Conservation (phyloP, 1,140 invertebrate genomes). For the Goniozus legneri region DNA sequence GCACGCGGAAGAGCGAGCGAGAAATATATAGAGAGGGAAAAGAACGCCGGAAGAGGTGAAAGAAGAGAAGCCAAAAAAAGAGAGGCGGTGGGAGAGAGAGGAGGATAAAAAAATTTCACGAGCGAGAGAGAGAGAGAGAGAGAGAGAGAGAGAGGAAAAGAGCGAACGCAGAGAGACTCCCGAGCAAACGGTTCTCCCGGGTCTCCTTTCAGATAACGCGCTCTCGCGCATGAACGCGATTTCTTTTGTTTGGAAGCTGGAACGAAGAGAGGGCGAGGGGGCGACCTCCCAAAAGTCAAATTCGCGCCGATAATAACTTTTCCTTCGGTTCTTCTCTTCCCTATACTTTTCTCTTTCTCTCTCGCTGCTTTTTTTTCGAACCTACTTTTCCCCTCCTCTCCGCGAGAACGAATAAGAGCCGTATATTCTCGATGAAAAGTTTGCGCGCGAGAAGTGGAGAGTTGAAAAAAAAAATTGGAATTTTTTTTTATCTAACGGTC, state of each 20-base stretch:
- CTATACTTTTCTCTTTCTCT: neutral
- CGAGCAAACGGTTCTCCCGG: conserved; percentile 17
- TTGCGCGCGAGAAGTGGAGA: no score
- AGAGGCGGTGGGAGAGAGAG: conserved; percentile 10
- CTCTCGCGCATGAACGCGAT: no score
- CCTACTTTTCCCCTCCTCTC: no score
- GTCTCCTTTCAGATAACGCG: conserved; percentile 33
- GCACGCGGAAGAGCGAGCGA: no score
- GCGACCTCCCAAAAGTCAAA: conserved; percentile 26
- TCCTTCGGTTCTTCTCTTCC: neutral
- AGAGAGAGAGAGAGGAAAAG: conserved; percentile 5
- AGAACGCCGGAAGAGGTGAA: neutral
- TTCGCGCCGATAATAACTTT: conserved; percentile 36
- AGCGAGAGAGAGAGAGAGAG: conserved; percentile 5
- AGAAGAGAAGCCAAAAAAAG: conserved; percentile 1
- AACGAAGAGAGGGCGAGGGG: no score
- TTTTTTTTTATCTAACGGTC: no score
- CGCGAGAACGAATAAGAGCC: no score
- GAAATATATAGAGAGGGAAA: no score
- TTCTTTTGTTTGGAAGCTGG: conserved; percentile 19
- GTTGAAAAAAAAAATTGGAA: no score
- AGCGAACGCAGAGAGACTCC: conserved; percentile 9
- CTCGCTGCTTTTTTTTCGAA: neutral
- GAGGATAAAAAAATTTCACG: conserved; percentile 8
- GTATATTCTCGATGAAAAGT: neutral